Evolutionary conservation across 2,797 vertebrate species (phyloP).

Genomic region (Lepilemur ruficaudatus): DNA sequence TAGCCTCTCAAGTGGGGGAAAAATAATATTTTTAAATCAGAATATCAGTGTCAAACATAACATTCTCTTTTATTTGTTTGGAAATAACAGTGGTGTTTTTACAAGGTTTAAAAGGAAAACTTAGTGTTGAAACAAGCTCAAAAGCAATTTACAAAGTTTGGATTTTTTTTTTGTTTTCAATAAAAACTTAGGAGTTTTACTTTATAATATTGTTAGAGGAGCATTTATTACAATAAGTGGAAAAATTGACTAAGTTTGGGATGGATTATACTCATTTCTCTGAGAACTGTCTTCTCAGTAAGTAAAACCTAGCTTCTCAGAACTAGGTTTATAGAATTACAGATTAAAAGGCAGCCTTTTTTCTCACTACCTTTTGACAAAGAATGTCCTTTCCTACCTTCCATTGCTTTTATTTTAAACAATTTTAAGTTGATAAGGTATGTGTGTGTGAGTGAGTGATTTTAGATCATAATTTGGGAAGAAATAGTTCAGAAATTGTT

Average conservation of each 20-base stretch:
- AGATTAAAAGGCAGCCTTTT: slow-evolving; percentile 8
- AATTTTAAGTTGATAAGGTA: not conserved
- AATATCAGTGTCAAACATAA: not conserved
- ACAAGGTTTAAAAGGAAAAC: not conserved
- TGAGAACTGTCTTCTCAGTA: not conserved
- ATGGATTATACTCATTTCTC: not conserved
- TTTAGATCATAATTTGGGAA: not conserved
- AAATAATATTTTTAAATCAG: slow-evolving; percentile 17
- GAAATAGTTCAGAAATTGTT: slow-evolving; percentile 5
- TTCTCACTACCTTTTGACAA: not conserved
- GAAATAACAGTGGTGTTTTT: not conserved
- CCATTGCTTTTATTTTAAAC: slow-evolving; percentile 35
- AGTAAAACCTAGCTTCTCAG: not conserved
- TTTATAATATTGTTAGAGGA: not conserved
- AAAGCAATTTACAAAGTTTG: slow-evolving; percentile 21
- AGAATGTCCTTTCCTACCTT: not conserved
- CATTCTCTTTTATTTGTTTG: slow-evolving; percentile 29
- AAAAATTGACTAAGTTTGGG: not conserved
- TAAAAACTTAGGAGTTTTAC: not conserved
- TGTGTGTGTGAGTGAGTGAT: not conserved
- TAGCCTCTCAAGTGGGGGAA: not conserved
- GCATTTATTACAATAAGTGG: not conserved
- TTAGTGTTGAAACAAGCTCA: slow-evolving; percentile 14
- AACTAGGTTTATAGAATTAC: slow-evolving; percentile 7
- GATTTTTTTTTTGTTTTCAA: not conserved